phyloP scores from a whole-genome alignment of 1,140 invertebrate genomes.

The silkworm (Bombyx mori) region DNA sequence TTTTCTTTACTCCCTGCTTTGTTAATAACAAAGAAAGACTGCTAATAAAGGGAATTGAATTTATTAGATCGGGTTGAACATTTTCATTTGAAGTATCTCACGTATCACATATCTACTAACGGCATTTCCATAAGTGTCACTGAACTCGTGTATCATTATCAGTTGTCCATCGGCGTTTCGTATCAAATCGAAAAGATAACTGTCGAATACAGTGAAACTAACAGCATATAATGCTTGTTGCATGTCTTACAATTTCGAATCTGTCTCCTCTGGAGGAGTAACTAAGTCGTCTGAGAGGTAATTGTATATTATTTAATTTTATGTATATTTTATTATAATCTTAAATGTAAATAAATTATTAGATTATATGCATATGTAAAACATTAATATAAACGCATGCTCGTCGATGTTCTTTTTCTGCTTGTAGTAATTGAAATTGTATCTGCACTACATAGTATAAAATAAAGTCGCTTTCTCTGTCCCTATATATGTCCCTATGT shows the following conservation, averaged over 20 bases:
- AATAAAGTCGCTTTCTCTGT: too few species aligned
- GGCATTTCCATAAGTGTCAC: not conserved
- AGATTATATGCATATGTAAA: not conserved
- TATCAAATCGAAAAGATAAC: not conserved
- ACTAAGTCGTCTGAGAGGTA: constrained; percentile 71
- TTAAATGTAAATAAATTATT: constrained; percentile 14
- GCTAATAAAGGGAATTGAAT: too few species aligned
- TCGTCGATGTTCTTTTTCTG: too few species aligned
- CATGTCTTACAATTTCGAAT: constrained; percentile 79
- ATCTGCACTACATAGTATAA: too few species aligned
- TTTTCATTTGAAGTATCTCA: too few species aligned
- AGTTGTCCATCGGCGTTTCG: constrained; percentile 1
- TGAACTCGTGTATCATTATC: not conserved
- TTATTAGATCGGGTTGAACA: too few species aligned
- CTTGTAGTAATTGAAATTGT: too few species aligned
- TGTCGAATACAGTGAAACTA: constrained; percentile 44
- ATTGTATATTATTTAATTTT: constrained; percentile 9
- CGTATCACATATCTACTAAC: too few species aligned
- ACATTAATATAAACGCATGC: too few species aligned
- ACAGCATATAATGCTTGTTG: constrained; percentile 74
- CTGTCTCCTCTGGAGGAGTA: constrained; percentile 74
- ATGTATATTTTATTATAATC: constrained; percentile 9
- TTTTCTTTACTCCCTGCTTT: too few species aligned
- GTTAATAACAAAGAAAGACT: too few species aligned
- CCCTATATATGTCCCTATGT: too few species aligned